Evolutionary conservation across 2,113 vertebrate genomes (phyloP).

Genomic region (Sterna hirundo): DNA sequence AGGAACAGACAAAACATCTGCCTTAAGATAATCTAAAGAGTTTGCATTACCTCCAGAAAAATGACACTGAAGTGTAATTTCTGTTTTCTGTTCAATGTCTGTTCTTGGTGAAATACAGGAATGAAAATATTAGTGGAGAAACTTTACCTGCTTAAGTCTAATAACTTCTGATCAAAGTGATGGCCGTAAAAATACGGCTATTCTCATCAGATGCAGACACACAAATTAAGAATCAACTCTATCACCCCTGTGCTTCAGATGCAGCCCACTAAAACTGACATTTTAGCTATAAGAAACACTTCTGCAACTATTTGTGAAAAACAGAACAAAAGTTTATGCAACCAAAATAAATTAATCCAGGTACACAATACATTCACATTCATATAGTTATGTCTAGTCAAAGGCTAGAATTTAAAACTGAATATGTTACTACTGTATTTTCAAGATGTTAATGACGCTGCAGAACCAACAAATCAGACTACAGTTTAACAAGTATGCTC

Average conservation of each 20-base stretch:
- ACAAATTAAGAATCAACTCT: background rate
- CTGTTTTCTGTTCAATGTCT: background rate
- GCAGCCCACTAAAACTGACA: background rate
- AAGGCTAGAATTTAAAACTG: background rate
- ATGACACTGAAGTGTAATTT: background rate
- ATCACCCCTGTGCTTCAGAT: background rate
- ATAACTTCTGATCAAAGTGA: background rate
- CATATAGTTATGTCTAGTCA: background rate
- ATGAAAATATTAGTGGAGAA: background rate
- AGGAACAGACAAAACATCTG: background rate
- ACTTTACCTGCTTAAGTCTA: background rate
- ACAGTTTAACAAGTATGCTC: background rate
- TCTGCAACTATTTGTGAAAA: background rate
- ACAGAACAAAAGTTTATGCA: background rate
- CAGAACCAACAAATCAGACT: background rate
- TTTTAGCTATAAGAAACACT: background rate
- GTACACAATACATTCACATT: background rate
- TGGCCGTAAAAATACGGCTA: background rate
- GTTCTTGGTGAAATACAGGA: background rate
- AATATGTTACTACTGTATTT: background rate
- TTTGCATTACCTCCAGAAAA: background rate
- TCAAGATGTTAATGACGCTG: background rate
- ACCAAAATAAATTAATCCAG: background rate
- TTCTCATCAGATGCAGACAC: background rate
- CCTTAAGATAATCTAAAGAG: background rate